phyloP scores from a whole-genome alignment of 2,888 invertebrate species.

The Leptothorax acervorum region DNA sequence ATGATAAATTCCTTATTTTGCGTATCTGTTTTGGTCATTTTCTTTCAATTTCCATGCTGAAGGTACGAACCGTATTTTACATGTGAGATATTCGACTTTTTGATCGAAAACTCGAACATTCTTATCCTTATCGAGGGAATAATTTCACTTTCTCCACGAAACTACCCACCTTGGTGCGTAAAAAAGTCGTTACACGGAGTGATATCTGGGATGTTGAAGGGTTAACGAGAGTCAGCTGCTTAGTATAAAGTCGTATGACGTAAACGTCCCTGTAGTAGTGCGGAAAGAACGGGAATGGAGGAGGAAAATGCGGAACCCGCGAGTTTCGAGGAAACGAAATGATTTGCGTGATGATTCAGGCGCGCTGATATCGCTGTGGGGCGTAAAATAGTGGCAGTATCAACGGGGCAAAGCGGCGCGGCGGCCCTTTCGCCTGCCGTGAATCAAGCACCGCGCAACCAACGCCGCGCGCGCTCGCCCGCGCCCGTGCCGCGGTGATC shows the following conservation, averaged over 20 bases:
- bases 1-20: neutral
- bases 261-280: neutral
- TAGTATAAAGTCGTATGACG: slow-evolving; percentile 20
- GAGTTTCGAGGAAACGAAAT: slow-evolving; percentile 70
- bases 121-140: neutral
- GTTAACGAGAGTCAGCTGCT: slow-evolving; percentile 34
- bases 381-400: slow-evolving; percentile 74
- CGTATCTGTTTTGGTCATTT: neutral
- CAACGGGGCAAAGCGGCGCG: slow-evolving; percentile 52
- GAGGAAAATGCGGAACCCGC: neutral
- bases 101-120: slow-evolving; percentile 7
- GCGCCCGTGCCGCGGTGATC: slow-evolving; percentile 63
- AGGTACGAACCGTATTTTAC: neutral
- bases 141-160: neutral
- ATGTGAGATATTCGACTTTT: neutral
- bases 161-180: neutral
- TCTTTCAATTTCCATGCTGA: slow-evolving; percentile 20
- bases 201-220: neutral
- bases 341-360: slow-evolving; percentile 73
- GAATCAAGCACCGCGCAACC: slow-evolving; percentile 73
- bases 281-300: neutral
- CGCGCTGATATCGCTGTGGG: slow-evolving; percentile 74
- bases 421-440: slow-evolving; percentile 72
- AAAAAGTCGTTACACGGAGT: neutral
- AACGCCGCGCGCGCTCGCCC: slow-evolving; percentile 32